Evolutionary conservation across 2,888 invertebrate genomes (phyloP).

Genomic region (Patella caerulea): DNA sequence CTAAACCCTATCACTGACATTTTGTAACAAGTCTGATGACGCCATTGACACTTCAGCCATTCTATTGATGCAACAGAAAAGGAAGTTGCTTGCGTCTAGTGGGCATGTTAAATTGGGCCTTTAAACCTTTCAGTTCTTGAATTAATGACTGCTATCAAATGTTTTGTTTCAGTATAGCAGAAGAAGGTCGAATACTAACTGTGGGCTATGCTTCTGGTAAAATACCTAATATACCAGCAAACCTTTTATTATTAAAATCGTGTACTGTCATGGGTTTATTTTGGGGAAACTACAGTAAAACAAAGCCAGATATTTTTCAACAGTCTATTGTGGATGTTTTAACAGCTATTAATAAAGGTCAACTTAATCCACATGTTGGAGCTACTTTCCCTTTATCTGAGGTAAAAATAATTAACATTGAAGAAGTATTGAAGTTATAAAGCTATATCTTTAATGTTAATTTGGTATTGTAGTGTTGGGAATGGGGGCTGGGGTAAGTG

Average conservation of each 20-base stretch:
- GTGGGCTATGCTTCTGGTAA: conserved; percentile 75
- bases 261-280: conserved; percentile 74
- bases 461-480: no score
- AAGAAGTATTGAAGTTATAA: no score
- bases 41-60: no score
- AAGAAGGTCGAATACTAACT: conserved; percentile 75
- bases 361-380: conserved; percentile 77
- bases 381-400: conserved; percentile 75
- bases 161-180: conserved; percentile 73
- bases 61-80: no score
- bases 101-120: no score
- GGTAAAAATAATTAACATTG: conserved; percentile 37
- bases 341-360: conserved; percentile 77
- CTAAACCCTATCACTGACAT: no score
- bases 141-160: no score
- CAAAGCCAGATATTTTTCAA: conserved; percentile 74
- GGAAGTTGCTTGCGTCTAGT: no score
- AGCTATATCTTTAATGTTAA: no score
- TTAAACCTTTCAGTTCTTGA: no score
- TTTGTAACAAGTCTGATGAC: no score
- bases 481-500: no score
- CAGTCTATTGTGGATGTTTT: conserved; percentile 77
- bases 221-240: conserved; percentile 72
- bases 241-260: conserved; percentile 72
- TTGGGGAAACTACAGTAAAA: conserved; percentile 72